A percentile compares a stretch with the other conserved stretches of the same genome.
These are phyloP conservation scores for Oscheius sp. DNA, from an alignment of 2,888 invertebrate species.

Conservation along the genomic window DNA sequence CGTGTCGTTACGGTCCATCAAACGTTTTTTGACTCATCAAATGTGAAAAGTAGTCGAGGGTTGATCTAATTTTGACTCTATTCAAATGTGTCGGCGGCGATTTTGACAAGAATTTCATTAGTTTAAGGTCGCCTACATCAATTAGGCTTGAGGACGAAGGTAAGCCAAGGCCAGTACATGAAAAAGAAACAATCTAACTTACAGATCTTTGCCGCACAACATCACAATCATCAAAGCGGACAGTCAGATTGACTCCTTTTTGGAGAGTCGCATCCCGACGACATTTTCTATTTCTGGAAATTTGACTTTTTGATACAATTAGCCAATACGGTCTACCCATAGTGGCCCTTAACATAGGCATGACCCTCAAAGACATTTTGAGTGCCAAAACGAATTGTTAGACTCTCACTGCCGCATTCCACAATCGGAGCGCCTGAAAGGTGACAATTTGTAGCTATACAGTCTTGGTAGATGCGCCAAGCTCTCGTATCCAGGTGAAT, in stretches of 20 bases:
- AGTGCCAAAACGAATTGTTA: constrained; percentile 57
- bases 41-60: not conserved
- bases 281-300: constrained; percentile 51
- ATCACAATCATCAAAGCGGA: constrained; percentile 58
- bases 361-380: constrained; percentile 61
- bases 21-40: not conserved
- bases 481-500: not conserved
- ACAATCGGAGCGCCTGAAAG: constrained; percentile 53
- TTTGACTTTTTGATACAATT: not conserved
- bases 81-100: not conserved
- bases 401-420: constrained; percentile 54
- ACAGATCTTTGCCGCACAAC: constrained; percentile 62
- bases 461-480: not conserved
- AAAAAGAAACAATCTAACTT: constrained; percentile 28
- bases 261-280: constrained; percentile 58
- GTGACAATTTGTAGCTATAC: not conserved
- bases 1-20: not conserved
- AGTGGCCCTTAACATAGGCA: constrained; percentile 57
- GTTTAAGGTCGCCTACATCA: constrained; percentile 5
- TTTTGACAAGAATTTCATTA: constrained; percentile 4
- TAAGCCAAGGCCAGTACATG: constrained; percentile 1
- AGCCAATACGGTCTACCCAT: constrained; percentile 33
- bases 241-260: constrained; percentile 51
- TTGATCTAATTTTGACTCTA: not conserved
- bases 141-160: constrained; percentile 8